Evolutionary conservation across 2,797 vertebrate species (phyloP).

Genomic region (Peromyscus eremicus): DNA sequence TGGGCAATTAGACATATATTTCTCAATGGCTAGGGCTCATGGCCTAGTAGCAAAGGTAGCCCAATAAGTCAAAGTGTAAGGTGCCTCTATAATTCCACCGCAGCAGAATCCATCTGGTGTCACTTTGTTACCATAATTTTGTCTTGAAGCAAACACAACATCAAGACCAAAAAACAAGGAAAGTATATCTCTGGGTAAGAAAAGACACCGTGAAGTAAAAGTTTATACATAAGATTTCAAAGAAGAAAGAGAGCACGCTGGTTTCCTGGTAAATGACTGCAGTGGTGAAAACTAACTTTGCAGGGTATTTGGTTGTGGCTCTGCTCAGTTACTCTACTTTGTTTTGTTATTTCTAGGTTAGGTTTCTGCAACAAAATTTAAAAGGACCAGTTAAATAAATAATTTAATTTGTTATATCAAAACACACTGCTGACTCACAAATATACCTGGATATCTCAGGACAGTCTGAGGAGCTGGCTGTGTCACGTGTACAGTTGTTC

Average conservation of each 20-base stretch:
- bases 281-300: background rate
- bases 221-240: background rate
- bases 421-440: background rate
- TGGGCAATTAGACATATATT: conserved; percentile 1
- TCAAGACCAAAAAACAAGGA: background rate
- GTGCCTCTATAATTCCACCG: background rate
- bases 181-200: conserved; percentile 21
- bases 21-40: background rate
- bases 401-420: conserved; percentile 12
- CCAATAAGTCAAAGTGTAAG: conserved; percentile 31
- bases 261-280: background rate
- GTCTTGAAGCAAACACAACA: conserved; percentile 8
- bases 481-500: background rate
- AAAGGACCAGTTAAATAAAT: conserved; percentile 14
- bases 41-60: background rate
- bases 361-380: conserved; percentile 24
- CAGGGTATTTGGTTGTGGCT: background rate
- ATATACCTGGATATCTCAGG: conserved; percentile 2
- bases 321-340: conserved; percentile 24
- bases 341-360: conserved; percentile 20
- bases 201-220: background rate
- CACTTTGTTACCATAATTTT: conserved; percentile 59
- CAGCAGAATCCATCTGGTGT: background rate
- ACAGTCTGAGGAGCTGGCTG: background rate
- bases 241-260: background rate